Evolutionary conservation across 2,113 vertebrate genomes (phyloP), one percentile per base, ranked within the genome.

Genomic region (Centrocercus urophasianus): DNA sequence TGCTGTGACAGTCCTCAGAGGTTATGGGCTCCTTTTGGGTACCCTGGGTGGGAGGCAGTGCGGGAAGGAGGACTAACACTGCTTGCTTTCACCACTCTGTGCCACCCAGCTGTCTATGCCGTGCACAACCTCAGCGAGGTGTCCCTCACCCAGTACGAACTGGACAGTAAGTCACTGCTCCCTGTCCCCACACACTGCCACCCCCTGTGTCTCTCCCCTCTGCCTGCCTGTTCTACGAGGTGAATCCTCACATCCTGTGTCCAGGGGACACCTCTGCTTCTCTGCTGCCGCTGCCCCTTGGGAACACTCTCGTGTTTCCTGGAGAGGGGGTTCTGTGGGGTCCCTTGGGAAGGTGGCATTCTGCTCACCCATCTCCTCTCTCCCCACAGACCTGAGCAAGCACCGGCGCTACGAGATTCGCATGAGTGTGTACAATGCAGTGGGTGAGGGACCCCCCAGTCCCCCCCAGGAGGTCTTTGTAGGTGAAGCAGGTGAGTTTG

Each of bases 341-440:
- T 42, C 34, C 63, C 74, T 38, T 0, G 0, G 40, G 36, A 24
- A 4, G 10, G 34, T 3, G 0, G 78, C 75, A 43, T 50, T 27
- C 52, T 17, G 54, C 42, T 89, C 14, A 12, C 11, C 50, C 32
- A 42, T 80, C 32, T 71, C 36, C 5, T 5, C 64, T 64, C 20
- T 38, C 28, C 2, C 89, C 25, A 5, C 96, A 99, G 99, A 99
- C 95, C 97, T 99, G 59, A 99, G 97, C 96, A 99, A 99, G 94
- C 99, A 99, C 97, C 98, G 98, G 89, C 98, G 99, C 80, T 99
- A 99, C 0, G 99, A 99, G 97, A 99, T 99, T 89, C 98, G 99
- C 42, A 98, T 99, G 98, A 99, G 98, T 3, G 98, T 99, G 43
- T 99, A 98, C 98, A 99, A 99, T 0, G 98, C 99, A 0, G 99